A percentile compares a stretch with the other conserved stretches of the same genome.
These are phyloP conservation scores for Crypturellus tataupa DNA, from an alignment of 2,797 vertebrate species.

Conservation along the genomic window DNA sequence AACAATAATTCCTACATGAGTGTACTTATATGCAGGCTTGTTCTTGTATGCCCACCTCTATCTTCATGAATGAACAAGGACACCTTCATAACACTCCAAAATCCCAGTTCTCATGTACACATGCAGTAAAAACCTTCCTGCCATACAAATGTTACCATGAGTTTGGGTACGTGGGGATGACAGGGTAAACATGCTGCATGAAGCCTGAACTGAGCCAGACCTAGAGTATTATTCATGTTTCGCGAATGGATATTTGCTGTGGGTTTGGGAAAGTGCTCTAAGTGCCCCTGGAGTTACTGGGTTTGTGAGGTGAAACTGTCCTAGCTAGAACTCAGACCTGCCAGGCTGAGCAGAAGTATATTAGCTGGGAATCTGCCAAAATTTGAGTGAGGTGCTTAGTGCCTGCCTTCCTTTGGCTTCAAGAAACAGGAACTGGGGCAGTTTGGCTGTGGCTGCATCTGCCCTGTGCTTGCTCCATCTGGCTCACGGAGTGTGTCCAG, in stretches of 20 bases:
- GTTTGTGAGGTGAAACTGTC: not conserved
- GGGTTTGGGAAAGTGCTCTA: not conserved
- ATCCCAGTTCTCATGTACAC: not conserved
- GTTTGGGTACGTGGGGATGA: not conserved
- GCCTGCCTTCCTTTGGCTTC: not conserved
- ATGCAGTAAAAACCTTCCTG: not conserved
- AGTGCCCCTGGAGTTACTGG: not conserved
- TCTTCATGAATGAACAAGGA: not conserved
- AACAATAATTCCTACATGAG: not conserved
- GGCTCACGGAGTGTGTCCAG: no score
- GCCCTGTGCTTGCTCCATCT: no score
- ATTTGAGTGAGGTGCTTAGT: not conserved
- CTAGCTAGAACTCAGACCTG: no score
- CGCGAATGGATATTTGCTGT: not conserved
- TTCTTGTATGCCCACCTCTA: accelerated
- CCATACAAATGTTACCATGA: not conserved
- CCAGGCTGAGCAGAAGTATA: no score
- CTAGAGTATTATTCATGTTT: no score
- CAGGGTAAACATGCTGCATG: not conserved
- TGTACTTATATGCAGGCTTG: not conserved
- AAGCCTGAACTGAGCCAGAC: not conserved
- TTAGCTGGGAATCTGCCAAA: not conserved
- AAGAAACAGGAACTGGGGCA: not conserved
- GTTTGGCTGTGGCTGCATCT: not conserved
- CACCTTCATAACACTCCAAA: not conserved